Base-by-base conservation (phyloP, 1,140 invertebrate genomes). In the Heliothis virescens region DNA sequence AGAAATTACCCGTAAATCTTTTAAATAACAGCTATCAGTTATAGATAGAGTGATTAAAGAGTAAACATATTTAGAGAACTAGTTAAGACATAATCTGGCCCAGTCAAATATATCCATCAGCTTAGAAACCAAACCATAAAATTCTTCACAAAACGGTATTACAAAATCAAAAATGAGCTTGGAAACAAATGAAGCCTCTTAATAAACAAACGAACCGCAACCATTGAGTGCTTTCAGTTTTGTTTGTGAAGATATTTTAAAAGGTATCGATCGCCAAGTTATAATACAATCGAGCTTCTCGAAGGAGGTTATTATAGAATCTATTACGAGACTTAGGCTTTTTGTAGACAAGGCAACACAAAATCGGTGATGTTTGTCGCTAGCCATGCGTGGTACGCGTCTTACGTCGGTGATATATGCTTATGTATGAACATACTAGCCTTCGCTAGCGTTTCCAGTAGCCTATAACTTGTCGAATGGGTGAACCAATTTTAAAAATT, bases 221-320 rank as follows among this genome's bases (percentile, higher is more conserved):
- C 12, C 13, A 53, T 12, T 53, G 21, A 71, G 18, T 29, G n/a
- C 48, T 55, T 21, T 13, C 26, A 34, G 5, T 57, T 52, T 34
- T 62, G 59, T 62, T 34, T 62, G 11, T 12, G 29, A 34, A n/a
- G 11, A 29, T 55, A 71, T 71, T 52, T 71, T 71, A 63, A 63
- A 41, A 63, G 67, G 3, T 71, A 59, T 59, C 48, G 50, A 55
- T n/a, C 52, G 13, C 26, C 47, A 53, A 71, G 12, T n/a, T 69
- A 50, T 69, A 52, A 21, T 69, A 21, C 3, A 71, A 29, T 53
- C 4, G 26, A n/a, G 52, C 26, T 26, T 11, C 18, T 18, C 16
- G 12, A 53, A 26, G 48, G 10, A 52, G 18, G 7, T 26, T 52
- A 1, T 26, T 53, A 53, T 10, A 53, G 47, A 55, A 29, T 71